phyloP scores from a whole-genome alignment of 2,888 invertebrate genomes.

The Phyto melanocephala region DNA sequence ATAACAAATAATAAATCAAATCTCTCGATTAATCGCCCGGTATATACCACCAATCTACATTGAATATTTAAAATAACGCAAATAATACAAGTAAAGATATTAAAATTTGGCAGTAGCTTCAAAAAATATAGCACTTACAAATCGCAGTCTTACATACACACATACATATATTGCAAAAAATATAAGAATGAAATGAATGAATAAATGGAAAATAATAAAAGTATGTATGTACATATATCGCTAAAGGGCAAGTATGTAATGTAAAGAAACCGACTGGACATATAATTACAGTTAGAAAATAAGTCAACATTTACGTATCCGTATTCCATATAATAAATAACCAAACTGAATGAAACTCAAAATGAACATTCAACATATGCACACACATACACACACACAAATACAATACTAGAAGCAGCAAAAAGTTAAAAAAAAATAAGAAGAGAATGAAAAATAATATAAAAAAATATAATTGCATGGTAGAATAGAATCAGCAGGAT shows the following conservation, averaged over 20 bases:
- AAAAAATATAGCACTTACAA: background rate
- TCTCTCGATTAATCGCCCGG: no score
- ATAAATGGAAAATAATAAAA: slow-evolving; percentile 44
- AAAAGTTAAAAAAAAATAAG: background rate
- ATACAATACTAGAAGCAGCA: background rate
- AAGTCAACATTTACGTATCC: slow-evolving; percentile 6
- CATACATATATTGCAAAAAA: background rate
- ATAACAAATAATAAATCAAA: no score
- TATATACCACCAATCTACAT: no score
- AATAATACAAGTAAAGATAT: background rate
- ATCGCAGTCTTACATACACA: background rate
- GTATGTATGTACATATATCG: no score
- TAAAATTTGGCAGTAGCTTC: slow-evolving; percentile 11
- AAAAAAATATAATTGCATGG: slow-evolving; percentile 45
- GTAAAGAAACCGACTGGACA: slow-evolving; percentile 16
- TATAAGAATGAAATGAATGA: background rate
- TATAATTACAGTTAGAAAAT: slow-evolving; percentile 34
- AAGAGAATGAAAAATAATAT: background rate
- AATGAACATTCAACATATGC: slow-evolving; percentile 22
- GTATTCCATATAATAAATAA: background rate
- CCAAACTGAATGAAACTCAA: background rate
- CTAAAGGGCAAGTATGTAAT: slow-evolving; percentile 48
- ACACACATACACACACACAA: background rate
- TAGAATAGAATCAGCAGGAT: slow-evolving; percentile 49
- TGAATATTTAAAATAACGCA: background rate